These are phyloP conservation scores for Styela plicata DNA, from an alignment of 23 tunicate genomes.

Conservation along the genomic window DNA sequence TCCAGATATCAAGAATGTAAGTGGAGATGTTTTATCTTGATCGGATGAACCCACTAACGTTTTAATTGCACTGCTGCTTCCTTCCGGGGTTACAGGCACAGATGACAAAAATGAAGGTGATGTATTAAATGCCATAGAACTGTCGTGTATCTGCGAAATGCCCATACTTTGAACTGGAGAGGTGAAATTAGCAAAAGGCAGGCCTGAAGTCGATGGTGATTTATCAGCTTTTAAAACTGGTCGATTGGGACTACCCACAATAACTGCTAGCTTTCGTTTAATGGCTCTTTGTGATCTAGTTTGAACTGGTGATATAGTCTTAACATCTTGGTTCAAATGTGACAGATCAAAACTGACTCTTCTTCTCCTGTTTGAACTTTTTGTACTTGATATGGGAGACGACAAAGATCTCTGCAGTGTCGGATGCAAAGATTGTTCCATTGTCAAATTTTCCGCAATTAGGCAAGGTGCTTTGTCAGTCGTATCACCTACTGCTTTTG, in stretches of 20 bases:
- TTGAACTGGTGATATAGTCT: neutral
- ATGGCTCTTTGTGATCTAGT: neutral
- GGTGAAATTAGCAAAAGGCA: neutral
- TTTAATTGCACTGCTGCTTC: slow-evolving; percentile 10
- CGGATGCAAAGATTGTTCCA: neutral
- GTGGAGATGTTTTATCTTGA: neutral
- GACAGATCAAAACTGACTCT: slow-evolving; percentile 31
- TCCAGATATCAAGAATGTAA: neutral
- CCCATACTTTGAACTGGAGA: neutral
- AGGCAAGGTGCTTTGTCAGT: too few relatives aligned
- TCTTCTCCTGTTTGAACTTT: neutral
- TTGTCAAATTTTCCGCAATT: too few relatives aligned
- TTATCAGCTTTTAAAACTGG: neutral
- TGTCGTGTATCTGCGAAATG: neutral
- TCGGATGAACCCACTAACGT: slow-evolving; percentile 2
- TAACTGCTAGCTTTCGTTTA: neutral
- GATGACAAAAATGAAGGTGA: neutral
- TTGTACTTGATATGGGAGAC: neutral
- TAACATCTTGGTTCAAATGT: neutral
- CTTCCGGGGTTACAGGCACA: neutral
- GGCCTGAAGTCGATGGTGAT: neutral
- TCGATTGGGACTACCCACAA: neutral
- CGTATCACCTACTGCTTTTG: neutral
- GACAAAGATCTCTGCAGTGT: neutral
- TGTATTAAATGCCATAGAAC: neutral